Conservation (phyloP, 2,797 vertebrate species). For the Brachyalestes nurse region DNA sequence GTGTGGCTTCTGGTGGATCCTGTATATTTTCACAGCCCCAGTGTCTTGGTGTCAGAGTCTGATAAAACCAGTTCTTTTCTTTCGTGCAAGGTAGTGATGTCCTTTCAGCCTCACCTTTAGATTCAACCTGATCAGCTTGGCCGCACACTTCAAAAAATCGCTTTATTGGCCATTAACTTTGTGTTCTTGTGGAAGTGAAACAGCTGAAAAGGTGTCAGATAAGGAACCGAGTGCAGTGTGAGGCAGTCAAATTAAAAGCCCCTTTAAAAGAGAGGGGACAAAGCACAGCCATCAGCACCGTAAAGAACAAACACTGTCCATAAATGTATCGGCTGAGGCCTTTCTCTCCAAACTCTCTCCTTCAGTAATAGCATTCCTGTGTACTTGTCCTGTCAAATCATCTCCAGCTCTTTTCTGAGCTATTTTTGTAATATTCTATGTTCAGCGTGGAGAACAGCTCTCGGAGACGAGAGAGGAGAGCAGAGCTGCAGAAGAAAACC, state of each 20-base stretch:
- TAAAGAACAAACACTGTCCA: conserved; percentile 59
- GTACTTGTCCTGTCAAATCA: conserved; percentile 77
- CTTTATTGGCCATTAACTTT: neutral
- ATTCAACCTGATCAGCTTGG: neutral
- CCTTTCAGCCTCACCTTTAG: neutral
- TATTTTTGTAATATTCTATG: conserved; percentile 65
- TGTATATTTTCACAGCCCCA: neutral
- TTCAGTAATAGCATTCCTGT: conserved; percentile 76
- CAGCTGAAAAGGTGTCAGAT: conserved; percentile 13
- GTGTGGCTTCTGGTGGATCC: neutral
- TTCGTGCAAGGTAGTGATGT: neutral
- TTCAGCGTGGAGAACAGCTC: conserved; percentile 23
- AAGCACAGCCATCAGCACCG: conserved; percentile 51
- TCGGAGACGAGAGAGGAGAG: conserved; percentile 8
- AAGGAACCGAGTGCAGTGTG: neutral
- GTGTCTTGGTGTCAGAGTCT: neutral
- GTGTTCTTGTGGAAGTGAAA: neutral
- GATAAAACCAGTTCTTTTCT: neutral
- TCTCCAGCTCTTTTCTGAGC: conserved; percentile 66
- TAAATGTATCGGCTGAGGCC: conserved; percentile 67
- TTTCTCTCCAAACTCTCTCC: conserved; percentile 63
- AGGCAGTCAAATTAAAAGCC: conserved; percentile 36
- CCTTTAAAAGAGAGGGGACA: conserved; percentile 54
- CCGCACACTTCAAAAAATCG: neutral
- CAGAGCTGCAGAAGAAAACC: conserved; percentile 14